A percentile compares a stretch with the other conserved stretches of the same genome.
Evolutionary conservation across 2,888 invertebrate genomes (phyloP).

Genomic region (Torymus aiolomorphi): DNA sequence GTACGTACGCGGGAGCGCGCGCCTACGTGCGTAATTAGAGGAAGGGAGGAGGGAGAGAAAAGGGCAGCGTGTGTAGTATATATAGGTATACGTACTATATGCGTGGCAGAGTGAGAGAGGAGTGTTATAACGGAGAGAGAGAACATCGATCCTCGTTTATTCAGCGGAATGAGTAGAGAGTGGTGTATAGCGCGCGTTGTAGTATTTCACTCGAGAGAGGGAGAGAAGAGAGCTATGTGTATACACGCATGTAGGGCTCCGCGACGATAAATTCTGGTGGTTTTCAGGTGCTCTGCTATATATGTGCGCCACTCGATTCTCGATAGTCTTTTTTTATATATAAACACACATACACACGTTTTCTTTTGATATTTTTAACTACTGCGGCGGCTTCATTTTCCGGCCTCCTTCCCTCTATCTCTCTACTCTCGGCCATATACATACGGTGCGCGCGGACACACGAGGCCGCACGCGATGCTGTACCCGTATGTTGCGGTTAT

Average conservation of each 20-base stretch:
- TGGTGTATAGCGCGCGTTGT: no score
- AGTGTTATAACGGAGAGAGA: background rate
- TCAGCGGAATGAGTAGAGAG: background rate
- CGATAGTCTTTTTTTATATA: no score
- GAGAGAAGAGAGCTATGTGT: background rate
- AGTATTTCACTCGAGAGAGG: no score
- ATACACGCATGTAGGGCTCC: background rate
- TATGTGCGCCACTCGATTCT: no score
- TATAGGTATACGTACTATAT: no score
- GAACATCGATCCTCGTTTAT: conserved; percentile 47
- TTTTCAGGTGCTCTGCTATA: background rate
- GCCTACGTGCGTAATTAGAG: conserved; percentile 20
- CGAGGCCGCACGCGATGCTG: no score
- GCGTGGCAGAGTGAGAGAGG: background rate
- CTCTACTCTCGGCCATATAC: no score
- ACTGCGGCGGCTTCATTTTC: background rate
- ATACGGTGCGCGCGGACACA: no score
- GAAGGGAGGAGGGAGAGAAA: background rate
- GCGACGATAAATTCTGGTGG: conserved; percentile 32
- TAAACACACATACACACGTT: no score
- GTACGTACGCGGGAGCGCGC: background rate
- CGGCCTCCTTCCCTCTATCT: background rate
- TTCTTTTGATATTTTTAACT: background rate
- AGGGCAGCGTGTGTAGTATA: no score
- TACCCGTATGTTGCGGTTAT: conserved; percentile 22